Evolutionary conservation across 2,888 invertebrate species (phyloP).

Genomic region (Embidobia sp.): DNA sequence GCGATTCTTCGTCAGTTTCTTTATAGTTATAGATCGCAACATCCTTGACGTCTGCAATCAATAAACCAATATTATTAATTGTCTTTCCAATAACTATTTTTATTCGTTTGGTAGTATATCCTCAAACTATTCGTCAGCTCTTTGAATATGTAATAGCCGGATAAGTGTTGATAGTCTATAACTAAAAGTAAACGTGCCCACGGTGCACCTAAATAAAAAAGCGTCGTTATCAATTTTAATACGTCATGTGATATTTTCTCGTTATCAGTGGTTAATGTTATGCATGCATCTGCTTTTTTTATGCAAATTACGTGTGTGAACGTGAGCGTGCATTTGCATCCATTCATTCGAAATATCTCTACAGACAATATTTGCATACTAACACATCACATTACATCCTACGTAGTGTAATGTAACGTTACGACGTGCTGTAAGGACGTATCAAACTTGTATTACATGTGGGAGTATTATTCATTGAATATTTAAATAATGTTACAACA

Average conservation of each 20-base stretch:
- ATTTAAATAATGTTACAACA: too few species aligned
- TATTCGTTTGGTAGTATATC: conserved; percentile 10
- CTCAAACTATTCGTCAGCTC: not conserved
- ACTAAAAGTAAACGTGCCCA: too few species aligned
- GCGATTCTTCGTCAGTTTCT: conserved; percentile 12
- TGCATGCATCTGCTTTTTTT: conserved; percentile 7
- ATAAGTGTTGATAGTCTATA: not conserved
- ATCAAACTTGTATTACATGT: conserved; percentile 2
- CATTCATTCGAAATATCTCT: conserved; percentile 32
- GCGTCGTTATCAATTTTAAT: too few species aligned
- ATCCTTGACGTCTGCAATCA: conserved; percentile 44
- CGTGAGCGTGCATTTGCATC: conserved; percentile 22
- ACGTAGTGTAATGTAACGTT: conserved; percentile 20
- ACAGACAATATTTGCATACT: conserved; percentile 44
- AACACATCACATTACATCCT: conserved; percentile 25
- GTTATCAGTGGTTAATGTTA: not conserved
- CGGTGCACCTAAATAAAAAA: too few species aligned
- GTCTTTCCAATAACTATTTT: conserved; percentile 46
- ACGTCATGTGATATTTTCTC: too few species aligned
- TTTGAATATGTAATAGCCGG: too few species aligned
- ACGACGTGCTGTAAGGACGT: conserved; percentile 12
- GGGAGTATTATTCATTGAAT: not conserved
- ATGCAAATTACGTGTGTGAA: conserved; percentile 21
- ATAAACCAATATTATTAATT: conserved; percentile 46
- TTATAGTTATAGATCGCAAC: not conserved